These are phyloP conservation scores for Andrena chrysosceles DNA, from an alignment of 2,888 invertebrate genomes.

Conservation along the genomic window DNA sequence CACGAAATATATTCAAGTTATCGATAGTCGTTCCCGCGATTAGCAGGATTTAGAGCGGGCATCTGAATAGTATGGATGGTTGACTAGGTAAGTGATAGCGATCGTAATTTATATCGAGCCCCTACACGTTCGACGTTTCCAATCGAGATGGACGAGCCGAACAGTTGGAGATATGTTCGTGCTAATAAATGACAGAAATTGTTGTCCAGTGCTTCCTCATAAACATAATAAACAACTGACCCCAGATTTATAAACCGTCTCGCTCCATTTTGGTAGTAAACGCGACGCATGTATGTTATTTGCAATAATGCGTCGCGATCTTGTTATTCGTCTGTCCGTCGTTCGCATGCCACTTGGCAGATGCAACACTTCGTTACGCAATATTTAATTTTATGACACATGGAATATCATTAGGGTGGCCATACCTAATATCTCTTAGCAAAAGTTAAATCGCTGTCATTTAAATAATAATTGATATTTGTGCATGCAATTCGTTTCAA, in stretches of 20 bases:
- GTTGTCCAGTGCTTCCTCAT: conserved; percentile 43
- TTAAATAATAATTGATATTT: too few relatives aligned
- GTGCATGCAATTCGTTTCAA: too few relatives aligned
- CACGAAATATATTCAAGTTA: conserved; percentile 59
- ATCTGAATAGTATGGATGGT: conserved; percentile 58
- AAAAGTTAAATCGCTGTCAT: too few relatives aligned
- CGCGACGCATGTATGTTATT: conserved; percentile 18
- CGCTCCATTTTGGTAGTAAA: not conserved
- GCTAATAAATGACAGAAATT: conserved; percentile 66
- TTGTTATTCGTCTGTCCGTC: not conserved
- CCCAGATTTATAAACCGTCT: conserved; percentile 44
- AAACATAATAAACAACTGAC: conserved; percentile 52
- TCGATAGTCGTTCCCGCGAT: conserved; percentile 62
- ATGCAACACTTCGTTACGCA: conserved; percentile 34
- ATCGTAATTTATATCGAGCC: conserved; percentile 74
- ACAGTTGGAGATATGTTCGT: conserved; percentile 60
- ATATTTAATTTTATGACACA: conserved; percentile 40
- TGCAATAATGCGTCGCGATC: not conserved
- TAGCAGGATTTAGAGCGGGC: conserved; percentile 53
- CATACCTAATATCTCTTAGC: too few relatives aligned
- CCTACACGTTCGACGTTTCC: conserved; percentile 67
- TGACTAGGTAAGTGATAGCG: conserved; percentile 66
- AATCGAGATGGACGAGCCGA: conserved; percentile 66
- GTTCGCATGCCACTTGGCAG: not conserved
- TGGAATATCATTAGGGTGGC: conserved; percentile 5